Evolutionary conservation across 2,797 vertebrate genomes (phyloP), one percentile per base, ranked within the genome.

Genomic region (Epinephelus coioides): DNA sequence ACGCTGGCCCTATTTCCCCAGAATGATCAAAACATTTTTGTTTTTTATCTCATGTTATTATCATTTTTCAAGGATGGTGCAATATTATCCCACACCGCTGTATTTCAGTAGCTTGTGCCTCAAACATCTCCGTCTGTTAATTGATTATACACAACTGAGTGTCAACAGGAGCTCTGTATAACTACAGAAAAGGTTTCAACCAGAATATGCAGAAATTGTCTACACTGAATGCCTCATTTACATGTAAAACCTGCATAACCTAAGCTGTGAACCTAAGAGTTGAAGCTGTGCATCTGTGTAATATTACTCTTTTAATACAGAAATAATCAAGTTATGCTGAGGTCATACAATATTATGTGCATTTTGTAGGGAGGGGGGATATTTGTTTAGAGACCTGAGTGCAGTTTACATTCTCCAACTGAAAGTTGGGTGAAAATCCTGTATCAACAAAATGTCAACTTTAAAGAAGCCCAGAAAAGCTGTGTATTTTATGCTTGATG

Each of bases 141-240:
- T 84, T 57, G 53, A 69, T 73, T 66, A 40, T 9, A 69, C 21
- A 23, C 5, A 30, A 19, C 23, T 60, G 54, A 17, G 23, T 40
- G 47, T n/a, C 34, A 61, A 81, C 59, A 71, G 66, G 8, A 61
- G 40, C 44, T 71, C 40, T 13, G 12, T 69, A 27, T 47, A 54
- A 47, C 64, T 34, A 43, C 57, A 68, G 38, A 66, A 56, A 73
- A 61, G 63, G 27, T 81, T 30, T 43, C 74, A 73, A 71, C 25
- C 50, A 65, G 19, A 68, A 2, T 69, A 65, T 40, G 23, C 65
- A 63, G n/a, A 43, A 30, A 54, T 2, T 5, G 25, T 59, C 19
- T 56, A 6, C 27, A 49, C 13, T 63, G 60, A 61, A 53, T 38
- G 8, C 25, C 14, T 64, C 44, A 78, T 85, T 57, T 60, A 51